Conservation (phyloP, 2,113 vertebrate species). For the Origma solitaria region DNA sequence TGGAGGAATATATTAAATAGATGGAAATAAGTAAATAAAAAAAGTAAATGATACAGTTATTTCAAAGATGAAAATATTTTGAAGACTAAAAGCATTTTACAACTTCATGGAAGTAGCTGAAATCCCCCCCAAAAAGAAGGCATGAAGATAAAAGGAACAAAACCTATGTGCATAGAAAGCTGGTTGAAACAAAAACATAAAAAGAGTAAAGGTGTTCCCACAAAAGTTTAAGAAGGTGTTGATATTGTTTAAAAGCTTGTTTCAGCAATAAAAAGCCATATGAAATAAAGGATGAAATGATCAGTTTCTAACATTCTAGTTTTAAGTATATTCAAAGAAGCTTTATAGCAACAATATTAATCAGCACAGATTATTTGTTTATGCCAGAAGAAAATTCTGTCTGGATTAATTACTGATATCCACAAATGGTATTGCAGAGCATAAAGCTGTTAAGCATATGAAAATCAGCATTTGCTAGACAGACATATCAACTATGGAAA, state of each 20-base stretch:
- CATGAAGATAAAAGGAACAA: neutral
- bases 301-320: neutral
- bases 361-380: neutral
- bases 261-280: neutral
- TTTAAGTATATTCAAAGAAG: neutral
- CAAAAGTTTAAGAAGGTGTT: neutral
- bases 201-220: neutral
- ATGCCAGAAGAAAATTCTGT: neutral
- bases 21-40: neutral
- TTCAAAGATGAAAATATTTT: neutral
- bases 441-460: neutral
- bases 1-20: neutral
- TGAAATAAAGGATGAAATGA: neutral
- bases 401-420: neutral
- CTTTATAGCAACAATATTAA: neutral
- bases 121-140: neutral
- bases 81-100: neutral
- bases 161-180: neutral
- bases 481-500: neutral
- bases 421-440: neutral
- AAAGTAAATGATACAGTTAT: neutral
- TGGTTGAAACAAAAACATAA: neutral
- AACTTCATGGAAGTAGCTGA: neutral
- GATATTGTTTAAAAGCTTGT: neutral
- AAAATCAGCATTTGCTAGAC: neutral